Evolutionary conservation across 2,113 vertebrate genomes (phyloP).

Genomic region (rat (Rattus norvegicus)): GRCr8 NC_086028.1:85635001-85635500

Average conservation of each 20-base stretch:
- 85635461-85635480: too few relatives aligned
- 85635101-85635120: background rate
- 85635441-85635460: too few relatives aligned
- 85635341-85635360: background rate
- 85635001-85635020: background rate
- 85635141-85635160: background rate
- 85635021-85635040: background rate
- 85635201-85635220: background rate
- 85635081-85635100: background rate
- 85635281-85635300: slow-evolving; percentile 1
- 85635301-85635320: slow-evolving; percentile 62
- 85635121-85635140: background rate
- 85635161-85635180: background rate
- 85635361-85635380: background rate
- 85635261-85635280: background rate
- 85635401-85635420: background rate
- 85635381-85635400: background rate
- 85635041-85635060: background rate
- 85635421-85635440: background rate
- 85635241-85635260: background rate
- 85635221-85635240: background rate
- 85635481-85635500: background rate
- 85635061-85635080: background rate
- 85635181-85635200: too few relatives aligned
- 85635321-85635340: background rate